Base-by-base conservation (phyloP, 2,888 invertebrate genomes). In the Prenolepis imparis region DNA sequence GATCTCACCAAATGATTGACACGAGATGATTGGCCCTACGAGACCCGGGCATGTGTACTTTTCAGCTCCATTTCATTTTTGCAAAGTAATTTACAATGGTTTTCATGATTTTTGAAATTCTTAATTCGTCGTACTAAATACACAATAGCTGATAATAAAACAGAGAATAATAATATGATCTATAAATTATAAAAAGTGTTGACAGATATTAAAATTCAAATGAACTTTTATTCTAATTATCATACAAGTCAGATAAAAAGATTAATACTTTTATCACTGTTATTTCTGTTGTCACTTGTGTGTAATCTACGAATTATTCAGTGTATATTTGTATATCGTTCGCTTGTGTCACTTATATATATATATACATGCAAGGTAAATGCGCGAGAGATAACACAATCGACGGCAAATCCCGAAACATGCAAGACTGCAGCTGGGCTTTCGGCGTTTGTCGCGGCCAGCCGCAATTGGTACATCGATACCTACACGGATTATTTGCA, bases 371-470 rank as follows among this genome's bases (percentile, higher is more conserved):
- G 18, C 52, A 24, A 28, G 15, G 12, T 39, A 28, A 32, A 67
- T 39, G 67, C 18, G 36, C 67, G 28, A 55, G 28, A 55, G 55
- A 12, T 55, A 55, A 39, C 68, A n/a, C 55, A 52, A 66, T 77
- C 24, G 55, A 4, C 24, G 21, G 21, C 75, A 84, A 81, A 83
- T 68, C 59, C 67, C 52, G 32, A 81, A 85, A 63, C 66, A 55
- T 59, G 67, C 36, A 61, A 70, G 59, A 66, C 57, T 80, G 72
- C 82, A 83, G 85, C 77, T 67, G 85, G 36, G 78, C 75, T 67
- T 82, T 66, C 59, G 36, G 36, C 36, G 36, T 36, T 36, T 36
- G 18, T 44, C 44, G 24, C n/a, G 44, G 21, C 28, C 57, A 68
- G 41, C 41, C 57, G 48, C 55, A 77, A 57, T 77, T 68, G 70